A percentile compares a stretch with the other conserved stretches of the same genome.
phyloP scores from a whole-genome alignment of 2,797 vertebrate species.

The Okamejei kenojei region DNA sequence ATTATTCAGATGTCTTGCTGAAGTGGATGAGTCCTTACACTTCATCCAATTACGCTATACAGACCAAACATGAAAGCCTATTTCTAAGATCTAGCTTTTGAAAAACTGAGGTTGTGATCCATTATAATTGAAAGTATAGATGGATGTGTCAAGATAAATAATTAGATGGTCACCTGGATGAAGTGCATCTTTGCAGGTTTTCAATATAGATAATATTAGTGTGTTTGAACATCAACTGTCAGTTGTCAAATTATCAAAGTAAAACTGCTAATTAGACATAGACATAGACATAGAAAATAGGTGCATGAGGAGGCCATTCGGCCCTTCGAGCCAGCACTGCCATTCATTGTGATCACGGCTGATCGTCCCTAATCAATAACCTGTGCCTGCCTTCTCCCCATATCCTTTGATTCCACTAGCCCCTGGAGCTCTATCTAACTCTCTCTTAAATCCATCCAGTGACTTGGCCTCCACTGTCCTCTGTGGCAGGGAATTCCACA shows the following conservation, averaged over 20 bases:
- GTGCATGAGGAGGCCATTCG: too few relatives aligned
- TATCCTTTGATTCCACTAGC: too few relatives aligned
- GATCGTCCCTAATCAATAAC: too few relatives aligned
- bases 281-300: too few relatives aligned
- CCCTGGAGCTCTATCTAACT: too few relatives aligned
- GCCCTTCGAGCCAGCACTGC: too few relatives aligned
- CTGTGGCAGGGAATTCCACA: too few relatives aligned
- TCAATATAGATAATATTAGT: background rate
- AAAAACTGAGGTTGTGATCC: background rate
- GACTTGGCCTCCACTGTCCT: too few relatives aligned
- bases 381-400: too few relatives aligned
- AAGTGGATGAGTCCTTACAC: background rate
- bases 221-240: background rate
- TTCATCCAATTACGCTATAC: background rate
- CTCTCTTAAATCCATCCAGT: too few relatives aligned
- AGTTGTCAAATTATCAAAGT: background rate
- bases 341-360: too few relatives aligned
- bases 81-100: background rate
- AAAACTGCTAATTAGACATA: background rate
- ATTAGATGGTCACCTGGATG: background rate
- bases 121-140: background rate
- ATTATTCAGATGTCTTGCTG: background rate
- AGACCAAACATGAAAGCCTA: background rate
- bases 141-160: background rate
- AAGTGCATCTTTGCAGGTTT: background rate